These are phyloP conservation scores for Micromesistius poutassou DNA, from an alignment of 2,797 vertebrate genomes.

Conservation along the genomic window DNA sequence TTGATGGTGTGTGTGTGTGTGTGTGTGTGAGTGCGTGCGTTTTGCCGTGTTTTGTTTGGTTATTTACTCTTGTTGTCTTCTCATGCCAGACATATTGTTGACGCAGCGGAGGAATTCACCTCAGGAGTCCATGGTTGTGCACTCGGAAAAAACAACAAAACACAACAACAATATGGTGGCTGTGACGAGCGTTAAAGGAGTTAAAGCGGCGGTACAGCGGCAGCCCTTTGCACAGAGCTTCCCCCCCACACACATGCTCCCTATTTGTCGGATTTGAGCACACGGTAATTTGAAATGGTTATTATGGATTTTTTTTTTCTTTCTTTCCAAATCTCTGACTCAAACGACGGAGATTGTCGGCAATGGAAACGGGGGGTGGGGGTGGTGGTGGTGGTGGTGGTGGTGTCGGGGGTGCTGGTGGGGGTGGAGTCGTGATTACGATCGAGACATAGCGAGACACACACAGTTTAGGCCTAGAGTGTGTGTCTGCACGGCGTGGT, in stretches of 20 bases:
- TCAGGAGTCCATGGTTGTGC: not conserved
- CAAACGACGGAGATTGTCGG: not conserved
- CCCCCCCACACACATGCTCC: not conserved
- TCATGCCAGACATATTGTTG: not conserved
- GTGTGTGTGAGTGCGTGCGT: not conserved
- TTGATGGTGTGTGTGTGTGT: not conserved
- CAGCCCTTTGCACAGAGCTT: not conserved
- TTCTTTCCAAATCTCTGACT: not conserved
- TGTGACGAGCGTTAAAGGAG: not conserved
- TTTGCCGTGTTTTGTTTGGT: not conserved
- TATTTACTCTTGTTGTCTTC: not conserved
- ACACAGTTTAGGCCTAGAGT: slow-evolving; percentile 59
- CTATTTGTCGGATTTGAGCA: not conserved
- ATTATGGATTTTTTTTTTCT: not conserved
- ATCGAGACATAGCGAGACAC: slow-evolving; percentile 47
- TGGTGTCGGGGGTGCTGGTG: slow-evolving; percentile 53
- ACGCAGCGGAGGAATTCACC: not conserved
- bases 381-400: slow-evolving; percentile 2
- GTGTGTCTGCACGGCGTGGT: slow-evolving; percentile 35
- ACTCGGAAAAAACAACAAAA: not conserved
- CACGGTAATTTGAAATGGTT: not conserved
- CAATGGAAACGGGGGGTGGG: too few relatives aligned
- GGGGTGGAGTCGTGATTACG: slow-evolving; percentile 44
- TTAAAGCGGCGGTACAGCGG: not conserved
- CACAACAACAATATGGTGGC: not conserved